Evolutionary conservation across 2,888 invertebrate species (phyloP).

Genomic region (Parelbella ahira): DNA sequence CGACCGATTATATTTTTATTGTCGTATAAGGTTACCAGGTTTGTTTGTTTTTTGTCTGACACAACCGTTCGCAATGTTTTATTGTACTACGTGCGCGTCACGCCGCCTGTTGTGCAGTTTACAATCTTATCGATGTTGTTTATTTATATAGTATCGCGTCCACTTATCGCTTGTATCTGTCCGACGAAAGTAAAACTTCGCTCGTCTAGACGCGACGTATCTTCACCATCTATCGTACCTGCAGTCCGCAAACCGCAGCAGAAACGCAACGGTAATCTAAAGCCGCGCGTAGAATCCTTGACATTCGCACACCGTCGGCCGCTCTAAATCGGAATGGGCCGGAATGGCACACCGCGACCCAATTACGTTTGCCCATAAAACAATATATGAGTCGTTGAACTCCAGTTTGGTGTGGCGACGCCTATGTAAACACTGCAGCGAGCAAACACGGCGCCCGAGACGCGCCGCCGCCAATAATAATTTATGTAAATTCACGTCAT

Average conservation of each 20-base stretch:
- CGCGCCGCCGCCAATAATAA: conserved; percentile 73
- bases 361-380: conserved; percentile 74
- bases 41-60: conserved; percentile 39
- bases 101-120: too few species aligned
- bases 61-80: conserved; percentile 31
- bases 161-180: conserved; percentile 4
- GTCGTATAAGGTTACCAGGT: conserved; percentile 37
- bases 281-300: too few species aligned
- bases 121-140: conserved; percentile 17
- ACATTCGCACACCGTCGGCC: conserved; percentile 18
- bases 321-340: conserved; percentile 55
- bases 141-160: conserved; percentile 31
- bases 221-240: too few species aligned
- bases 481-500: conserved; percentile 78
- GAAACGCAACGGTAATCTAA: too few species aligned
- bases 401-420: conserved; percentile 48
- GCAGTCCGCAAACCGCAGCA: too few species aligned
- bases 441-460: conserved; percentile 56
- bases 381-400: conserved; percentile 75
- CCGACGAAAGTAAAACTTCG: conserved; percentile 10
- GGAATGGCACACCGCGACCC: conserved; percentile 65
- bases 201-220: conserved; percentile 1
- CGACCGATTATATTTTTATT: conserved; percentile 53
- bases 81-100: conserved; percentile 29
- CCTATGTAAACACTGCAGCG: conserved; percentile 74